These are phyloP conservation scores for Archocentrus centrarchus DNA, from an alignment of 2,113 vertebrate genomes.

Conservation along the genomic window DNA sequence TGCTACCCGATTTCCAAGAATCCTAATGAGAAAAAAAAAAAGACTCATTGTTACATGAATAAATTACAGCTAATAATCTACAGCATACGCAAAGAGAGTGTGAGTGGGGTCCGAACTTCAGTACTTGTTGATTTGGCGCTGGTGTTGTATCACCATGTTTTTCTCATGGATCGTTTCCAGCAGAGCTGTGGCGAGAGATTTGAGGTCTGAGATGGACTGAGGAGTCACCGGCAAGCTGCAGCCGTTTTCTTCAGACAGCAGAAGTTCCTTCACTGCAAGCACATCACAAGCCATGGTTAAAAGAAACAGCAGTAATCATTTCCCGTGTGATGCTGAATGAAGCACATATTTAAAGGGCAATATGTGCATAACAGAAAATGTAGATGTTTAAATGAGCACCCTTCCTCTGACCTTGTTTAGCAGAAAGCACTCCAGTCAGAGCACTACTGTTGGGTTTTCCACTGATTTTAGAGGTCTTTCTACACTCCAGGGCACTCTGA, in stretches of 20 bases:
- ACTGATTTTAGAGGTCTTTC: slow-evolving; percentile 87
- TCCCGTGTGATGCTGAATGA: neutral
- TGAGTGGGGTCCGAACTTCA: neutral
- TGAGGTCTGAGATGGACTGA: slow-evolving; percentile 97
- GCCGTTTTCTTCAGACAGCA: slow-evolving; percentile 91
- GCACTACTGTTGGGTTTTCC: slow-evolving; percentile 89
- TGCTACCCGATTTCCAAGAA: slow-evolving; percentile 93
- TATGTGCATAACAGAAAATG: neutral
- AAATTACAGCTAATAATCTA: neutral
- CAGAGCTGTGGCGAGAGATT: slow-evolving; percentile 94
- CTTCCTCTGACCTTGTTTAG: slow-evolving; percentile 90
- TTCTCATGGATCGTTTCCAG: slow-evolving; percentile 98
- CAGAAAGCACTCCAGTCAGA: slow-evolving; percentile 93
- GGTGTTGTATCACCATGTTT: slow-evolving; percentile 97
- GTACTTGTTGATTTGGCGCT: slow-evolving; percentile 96
- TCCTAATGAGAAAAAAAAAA: slow-evolving; percentile 75
- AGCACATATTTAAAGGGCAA: neutral
- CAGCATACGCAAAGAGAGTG: neutral
- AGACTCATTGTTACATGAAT: neutral
- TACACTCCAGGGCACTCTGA: slow-evolving; percentile 92
- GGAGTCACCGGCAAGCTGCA: slow-evolving; percentile 95
- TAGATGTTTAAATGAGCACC: neutral
- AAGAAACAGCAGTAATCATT: neutral
- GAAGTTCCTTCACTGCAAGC: slow-evolving; percentile 89
- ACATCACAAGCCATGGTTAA: neutral